A percentile compares a stretch with the other conserved stretches of the same genome.
phyloP scores from a whole-genome alignment of 1,140 invertebrate species.

The Macrotrachela quadricornifera region DNA sequence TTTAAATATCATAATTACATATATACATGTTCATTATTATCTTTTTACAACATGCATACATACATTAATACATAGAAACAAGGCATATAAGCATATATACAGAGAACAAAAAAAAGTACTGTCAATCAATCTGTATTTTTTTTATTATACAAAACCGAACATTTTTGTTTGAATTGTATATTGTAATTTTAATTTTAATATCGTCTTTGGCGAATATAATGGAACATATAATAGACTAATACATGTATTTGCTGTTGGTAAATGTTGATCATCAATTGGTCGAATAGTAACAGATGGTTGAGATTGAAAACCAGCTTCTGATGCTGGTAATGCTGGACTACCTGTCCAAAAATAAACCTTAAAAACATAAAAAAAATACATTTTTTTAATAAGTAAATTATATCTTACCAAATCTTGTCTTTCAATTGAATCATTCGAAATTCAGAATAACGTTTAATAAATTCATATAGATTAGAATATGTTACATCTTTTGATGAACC shows the following conservation, averaged over 20 bases:
- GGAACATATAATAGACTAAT: constrained; percentile 96
- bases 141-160: constrained; percentile 98
- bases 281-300: constrained; percentile 93
- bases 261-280: constrained; percentile 83
- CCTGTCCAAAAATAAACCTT: constrained; percentile 99
- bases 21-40: too few species aligned
- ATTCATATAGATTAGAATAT: constrained; percentile 80
- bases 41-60: too few species aligned
- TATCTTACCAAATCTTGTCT: constrained; percentile 72
- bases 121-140: constrained; percentile 14
- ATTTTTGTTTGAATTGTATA: constrained; percentile 97
- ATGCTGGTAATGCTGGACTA: constrained; percentile 84
- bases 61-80: too few species aligned
- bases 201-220: constrained; percentile 77
- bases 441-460: constrained; percentile 86
- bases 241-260: constrained; percentile 96
- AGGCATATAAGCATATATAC: too few species aligned
- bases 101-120: too few species aligned
- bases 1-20: too few species aligned
- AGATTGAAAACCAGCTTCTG: constrained; percentile 94
- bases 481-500: constrained; percentile 79
- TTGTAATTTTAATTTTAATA: constrained; percentile 76
- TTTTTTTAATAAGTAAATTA: not conserved
- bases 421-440: constrained; percentile 77
- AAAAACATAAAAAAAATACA: constrained; percentile 11